These are phyloP conservation scores for Cairina moschata DNA, from an alignment of 2,113 vertebrate species.

Conservation along the genomic window DNA sequence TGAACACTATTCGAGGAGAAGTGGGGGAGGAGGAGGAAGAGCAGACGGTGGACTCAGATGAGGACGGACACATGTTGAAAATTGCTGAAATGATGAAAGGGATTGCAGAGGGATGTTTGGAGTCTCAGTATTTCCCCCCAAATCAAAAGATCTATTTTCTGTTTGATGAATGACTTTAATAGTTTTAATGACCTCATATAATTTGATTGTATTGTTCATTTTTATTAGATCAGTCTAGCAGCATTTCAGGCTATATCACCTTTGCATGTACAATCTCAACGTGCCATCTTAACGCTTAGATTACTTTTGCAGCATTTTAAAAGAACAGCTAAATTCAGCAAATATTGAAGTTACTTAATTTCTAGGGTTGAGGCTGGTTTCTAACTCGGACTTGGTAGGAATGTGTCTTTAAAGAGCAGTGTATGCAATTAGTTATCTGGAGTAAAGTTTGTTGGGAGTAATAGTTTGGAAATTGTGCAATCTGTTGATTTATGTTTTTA, in stretches of 20 bases:
- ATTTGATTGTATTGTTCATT: constrained; percentile 41
- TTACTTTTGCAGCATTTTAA: neutral
- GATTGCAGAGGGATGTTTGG: constrained; percentile 28
- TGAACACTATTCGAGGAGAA: constrained; percentile 61
- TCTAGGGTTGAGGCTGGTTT: neutral
- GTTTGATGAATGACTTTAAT: constrained; percentile 54
- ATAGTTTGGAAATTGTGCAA: constrained; percentile 19
- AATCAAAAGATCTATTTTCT: constrained; percentile 59
- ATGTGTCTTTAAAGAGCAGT: constrained; percentile 21
- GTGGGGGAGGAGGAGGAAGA: constrained; percentile 39
- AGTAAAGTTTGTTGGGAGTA: constrained; percentile 14
- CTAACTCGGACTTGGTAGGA: neutral
- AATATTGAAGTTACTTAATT: neutral
- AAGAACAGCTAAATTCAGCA: neutral
- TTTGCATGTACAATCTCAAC: neutral
- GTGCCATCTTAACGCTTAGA: neutral
- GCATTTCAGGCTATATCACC: neutral
- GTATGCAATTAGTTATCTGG: constrained; percentile 25
- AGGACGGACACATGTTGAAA: constrained; percentile 34
- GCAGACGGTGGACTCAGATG: neutral
- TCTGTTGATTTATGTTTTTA: constrained; percentile 50
- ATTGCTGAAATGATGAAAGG: constrained; percentile 59
- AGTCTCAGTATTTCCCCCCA: neutral
- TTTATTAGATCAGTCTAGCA: neutral
- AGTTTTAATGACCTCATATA: constrained; percentile 54